Conservation (phyloP, 2,797 vertebrate species). For the Poeciliopsis gracilis region DNA sequence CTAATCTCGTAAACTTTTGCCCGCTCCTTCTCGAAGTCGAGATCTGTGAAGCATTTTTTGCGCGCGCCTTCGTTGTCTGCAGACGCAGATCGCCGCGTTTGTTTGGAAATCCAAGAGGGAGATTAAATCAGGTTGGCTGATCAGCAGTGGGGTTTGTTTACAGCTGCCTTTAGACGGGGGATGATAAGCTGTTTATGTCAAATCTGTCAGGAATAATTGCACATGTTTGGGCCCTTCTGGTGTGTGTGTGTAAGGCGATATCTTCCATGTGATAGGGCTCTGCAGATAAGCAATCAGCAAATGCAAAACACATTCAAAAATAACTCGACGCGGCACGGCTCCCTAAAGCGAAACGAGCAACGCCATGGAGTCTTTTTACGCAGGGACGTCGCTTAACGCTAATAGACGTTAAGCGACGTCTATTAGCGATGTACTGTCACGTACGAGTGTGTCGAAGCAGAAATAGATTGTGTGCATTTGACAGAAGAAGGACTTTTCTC, state of each 20-base stretch:
- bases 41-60: conserved; percentile 53
- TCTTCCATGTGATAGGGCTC: conserved; percentile 19
- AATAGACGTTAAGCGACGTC: neutral
- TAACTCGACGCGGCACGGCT: neutral
- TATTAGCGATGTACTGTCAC: neutral
- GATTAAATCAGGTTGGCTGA: conserved; percentile 80
- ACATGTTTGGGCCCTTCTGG: conserved; percentile 62
- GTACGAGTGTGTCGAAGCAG: neutral
- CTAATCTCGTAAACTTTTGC: conserved; percentile 89
- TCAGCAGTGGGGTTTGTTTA: conserved; percentile 78
- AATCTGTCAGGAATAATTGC: conserved; percentile 79
- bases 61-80: conserved; percentile 19
- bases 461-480: conserved; percentile 10
- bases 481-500: conserved; percentile 22
- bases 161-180: conserved; percentile 66
- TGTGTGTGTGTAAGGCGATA: conserved; percentile 48
- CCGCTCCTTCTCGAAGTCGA: conserved; percentile 57
- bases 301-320: conserved; percentile 16
- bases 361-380: neutral
- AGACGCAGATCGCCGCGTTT: conserved; percentile 31
- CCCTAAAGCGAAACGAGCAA: neutral
- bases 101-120: conserved; percentile 75
- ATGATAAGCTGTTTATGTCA: conserved; percentile 79
- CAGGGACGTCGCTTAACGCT: no score
- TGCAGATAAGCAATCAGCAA: conserved; percentile 35